Conservation (phyloP, 2,888 invertebrate genomes). For the Adineta ricciae region DNA sequence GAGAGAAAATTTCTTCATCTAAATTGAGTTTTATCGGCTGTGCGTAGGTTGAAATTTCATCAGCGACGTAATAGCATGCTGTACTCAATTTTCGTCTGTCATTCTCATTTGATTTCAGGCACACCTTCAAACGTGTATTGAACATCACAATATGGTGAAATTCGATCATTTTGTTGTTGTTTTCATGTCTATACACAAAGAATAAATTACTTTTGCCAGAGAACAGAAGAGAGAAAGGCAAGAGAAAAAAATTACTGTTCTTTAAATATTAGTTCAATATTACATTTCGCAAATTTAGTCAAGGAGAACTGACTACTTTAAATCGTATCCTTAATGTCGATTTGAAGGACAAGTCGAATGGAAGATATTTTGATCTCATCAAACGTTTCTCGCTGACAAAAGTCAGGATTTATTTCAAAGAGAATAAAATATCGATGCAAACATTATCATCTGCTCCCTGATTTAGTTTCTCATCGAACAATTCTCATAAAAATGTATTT, state of each 20-base stretch:
- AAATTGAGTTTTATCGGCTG: too few relatives aligned
- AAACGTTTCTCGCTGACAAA: background rate
- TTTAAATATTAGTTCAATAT: background rate
- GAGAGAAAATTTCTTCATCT: background rate
- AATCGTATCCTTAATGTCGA: background rate
- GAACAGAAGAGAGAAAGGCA: background rate
- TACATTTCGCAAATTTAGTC: background rate
- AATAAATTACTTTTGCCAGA: background rate
- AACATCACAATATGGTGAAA: background rate
- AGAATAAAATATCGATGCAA: background rate
- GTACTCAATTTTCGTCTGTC: too few relatives aligned
- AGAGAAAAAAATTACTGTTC: background rate
- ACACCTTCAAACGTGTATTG: background rate
- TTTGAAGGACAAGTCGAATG: background rate
- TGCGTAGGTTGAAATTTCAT: too few relatives aligned
- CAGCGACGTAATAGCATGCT: too few relatives aligned
- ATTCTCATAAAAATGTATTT: background rate
- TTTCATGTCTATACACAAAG: background rate
- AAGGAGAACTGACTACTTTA: background rate
- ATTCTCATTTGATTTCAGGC: too few relatives aligned
- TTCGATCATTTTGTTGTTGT: background rate
- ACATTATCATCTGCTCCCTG: background rate
- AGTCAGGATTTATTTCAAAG: background rate
- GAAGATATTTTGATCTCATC: background rate
- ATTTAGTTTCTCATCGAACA: background rate